These are phyloP conservation scores for Leptinotarsa haldemani DNA, from an alignment of 2,888 invertebrate genomes.

Conservation along the genomic window DNA sequence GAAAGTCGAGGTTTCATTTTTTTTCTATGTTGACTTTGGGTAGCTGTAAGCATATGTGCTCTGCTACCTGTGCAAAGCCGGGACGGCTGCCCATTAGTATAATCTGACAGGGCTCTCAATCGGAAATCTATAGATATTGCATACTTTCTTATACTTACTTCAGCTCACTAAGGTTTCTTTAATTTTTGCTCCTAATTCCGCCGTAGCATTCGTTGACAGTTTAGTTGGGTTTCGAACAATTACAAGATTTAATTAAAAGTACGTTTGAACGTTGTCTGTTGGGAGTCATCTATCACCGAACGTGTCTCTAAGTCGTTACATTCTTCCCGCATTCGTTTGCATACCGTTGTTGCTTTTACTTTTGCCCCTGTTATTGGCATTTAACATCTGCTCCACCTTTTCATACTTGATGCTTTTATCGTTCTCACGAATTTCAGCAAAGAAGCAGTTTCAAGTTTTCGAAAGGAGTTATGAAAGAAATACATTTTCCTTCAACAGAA, in stretches of 20 bases:
- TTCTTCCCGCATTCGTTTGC: slow-evolving; percentile 64
- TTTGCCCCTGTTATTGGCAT: slow-evolving; percentile 51
- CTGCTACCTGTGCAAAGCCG: too few relatives aligned
- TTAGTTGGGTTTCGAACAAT: slow-evolving; percentile 64
- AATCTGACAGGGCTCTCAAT: too few relatives aligned
- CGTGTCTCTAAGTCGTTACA: slow-evolving; percentile 61
- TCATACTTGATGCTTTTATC: slow-evolving; percentile 19
- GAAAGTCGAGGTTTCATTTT: too few relatives aligned
- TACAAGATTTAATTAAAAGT: slow-evolving; percentile 69
- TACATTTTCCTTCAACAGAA: too few relatives aligned
- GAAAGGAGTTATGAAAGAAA: too few relatives aligned
- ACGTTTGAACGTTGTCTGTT: slow-evolving; percentile 64
- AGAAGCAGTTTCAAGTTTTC: too few relatives aligned
- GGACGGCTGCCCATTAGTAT: too few relatives aligned
- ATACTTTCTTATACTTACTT: too few relatives aligned
- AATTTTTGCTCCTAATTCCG: slow-evolving; percentile 28
- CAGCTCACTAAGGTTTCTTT: too few relatives aligned
- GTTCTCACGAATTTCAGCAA: neutral
- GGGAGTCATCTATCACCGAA: slow-evolving; percentile 67
- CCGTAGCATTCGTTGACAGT: slow-evolving; percentile 58
- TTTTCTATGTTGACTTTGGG: too few relatives aligned
- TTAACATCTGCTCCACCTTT: slow-evolving; percentile 38
- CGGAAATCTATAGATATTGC: too few relatives aligned
- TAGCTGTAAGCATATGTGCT: too few relatives aligned
- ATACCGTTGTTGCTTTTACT: slow-evolving; percentile 58